Evolutionary conservation across 2,888 invertebrate species (phyloP).

Genomic region (Ophion slaviceki): DNA sequence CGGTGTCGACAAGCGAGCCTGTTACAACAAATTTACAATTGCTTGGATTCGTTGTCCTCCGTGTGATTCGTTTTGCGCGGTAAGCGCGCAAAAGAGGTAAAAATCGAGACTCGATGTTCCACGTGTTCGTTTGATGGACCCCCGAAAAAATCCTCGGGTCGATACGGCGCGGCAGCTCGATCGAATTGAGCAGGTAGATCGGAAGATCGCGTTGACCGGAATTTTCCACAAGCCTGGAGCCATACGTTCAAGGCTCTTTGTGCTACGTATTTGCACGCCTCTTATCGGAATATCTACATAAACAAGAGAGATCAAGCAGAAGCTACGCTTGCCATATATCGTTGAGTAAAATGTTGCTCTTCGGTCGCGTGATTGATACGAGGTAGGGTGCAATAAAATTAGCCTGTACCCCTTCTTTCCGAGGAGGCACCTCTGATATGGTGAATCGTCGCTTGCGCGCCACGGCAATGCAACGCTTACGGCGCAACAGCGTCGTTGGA

Average conservation of each 20-base stretch:
- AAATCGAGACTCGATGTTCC: too few relatives aligned
- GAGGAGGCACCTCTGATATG: background rate
- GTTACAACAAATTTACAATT: conserved; percentile 27
- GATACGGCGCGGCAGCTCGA: background rate
- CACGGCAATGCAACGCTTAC: conserved; percentile 27
- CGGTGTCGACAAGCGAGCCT: background rate
- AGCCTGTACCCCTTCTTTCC: background rate
- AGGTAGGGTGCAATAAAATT: conserved; percentile 31
- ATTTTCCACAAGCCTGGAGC: conserved; percentile 21
- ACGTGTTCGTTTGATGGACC: too few relatives aligned
- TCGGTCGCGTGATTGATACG: conserved; percentile 7
- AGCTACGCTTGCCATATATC: conserved; percentile 12
- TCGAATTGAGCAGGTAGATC: background rate
- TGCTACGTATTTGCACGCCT: conserved; percentile 1
- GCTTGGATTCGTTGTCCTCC: background rate
- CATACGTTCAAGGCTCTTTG: conserved; percentile 29
- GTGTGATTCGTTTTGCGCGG: background rate
- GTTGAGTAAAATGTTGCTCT: conserved; percentile 8
- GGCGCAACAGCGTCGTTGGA: background rate
- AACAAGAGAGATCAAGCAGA: conserved; percentile 11
- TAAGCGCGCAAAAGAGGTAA: background rate
- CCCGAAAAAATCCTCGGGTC: background rate
- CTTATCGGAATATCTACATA: conserved; percentile 26
- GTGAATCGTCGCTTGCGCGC: conserved; percentile 5
- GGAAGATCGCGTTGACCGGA: background rate